phyloP scores from a whole-genome alignment of 2,797 vertebrate genomes.

The Cottoperca gobio region DNA sequence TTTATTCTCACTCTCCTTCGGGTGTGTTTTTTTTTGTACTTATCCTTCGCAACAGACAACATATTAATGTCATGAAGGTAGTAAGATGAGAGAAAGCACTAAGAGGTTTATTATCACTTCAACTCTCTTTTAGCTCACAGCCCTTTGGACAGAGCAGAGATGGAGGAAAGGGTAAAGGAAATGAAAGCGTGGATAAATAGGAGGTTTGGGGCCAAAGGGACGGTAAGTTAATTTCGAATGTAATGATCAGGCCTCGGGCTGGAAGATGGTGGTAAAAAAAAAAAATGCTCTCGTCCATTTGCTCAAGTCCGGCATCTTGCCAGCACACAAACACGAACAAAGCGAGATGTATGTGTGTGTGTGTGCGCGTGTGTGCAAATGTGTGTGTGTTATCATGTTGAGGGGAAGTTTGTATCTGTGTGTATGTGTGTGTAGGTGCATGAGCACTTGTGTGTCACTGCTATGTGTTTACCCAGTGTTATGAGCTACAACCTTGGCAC shows the following conservation, averaged over 20 bases:
- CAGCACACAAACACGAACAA: conserved; percentile 22
- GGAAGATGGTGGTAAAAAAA: conserved; percentile 8
- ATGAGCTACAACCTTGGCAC: conserved; percentile 78
- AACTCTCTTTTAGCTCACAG: conserved; percentile 33
- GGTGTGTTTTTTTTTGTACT: conserved; percentile 29
- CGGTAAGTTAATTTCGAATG: conserved; percentile 55
- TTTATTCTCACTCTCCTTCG: conserved; percentile 37
- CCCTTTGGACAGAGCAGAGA: conserved; percentile 32
- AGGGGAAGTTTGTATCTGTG: conserved; percentile 23
- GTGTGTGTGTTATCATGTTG: conserved; percentile 11
- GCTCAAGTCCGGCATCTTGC: conserved; percentile 31
- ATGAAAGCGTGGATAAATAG: conserved; percentile 46
- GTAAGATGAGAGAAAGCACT: conserved; percentile 44
- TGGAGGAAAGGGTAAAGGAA: conserved; percentile 22
- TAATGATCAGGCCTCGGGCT: conserved; percentile 50
- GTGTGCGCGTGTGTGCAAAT: neutral
- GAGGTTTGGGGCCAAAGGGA: conserved; percentile 37
- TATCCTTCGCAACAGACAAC: conserved; percentile 44
- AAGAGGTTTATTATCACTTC: conserved; percentile 42
- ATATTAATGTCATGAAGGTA: conserved; percentile 48
- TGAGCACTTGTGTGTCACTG: conserved; percentile 42
- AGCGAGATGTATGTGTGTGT: neutral
- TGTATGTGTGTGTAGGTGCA: conserved; percentile 7
- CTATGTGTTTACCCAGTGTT: conserved; percentile 73
- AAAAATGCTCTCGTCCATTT: conserved; percentile 49